Evolutionary conservation across 1,140 invertebrate genomes (phyloP).

Genomic region (Drosophila repletoides): DNA sequence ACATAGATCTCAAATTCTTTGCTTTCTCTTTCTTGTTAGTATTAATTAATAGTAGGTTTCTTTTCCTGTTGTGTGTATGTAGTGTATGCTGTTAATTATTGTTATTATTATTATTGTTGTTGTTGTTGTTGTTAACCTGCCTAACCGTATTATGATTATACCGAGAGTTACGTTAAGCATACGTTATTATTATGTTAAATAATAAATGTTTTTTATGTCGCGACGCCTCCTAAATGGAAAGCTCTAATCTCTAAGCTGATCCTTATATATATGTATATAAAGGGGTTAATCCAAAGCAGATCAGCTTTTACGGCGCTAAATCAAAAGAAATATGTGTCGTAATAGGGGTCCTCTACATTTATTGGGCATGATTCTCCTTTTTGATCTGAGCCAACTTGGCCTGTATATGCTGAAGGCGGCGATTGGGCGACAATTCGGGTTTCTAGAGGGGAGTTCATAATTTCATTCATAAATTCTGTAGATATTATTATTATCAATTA

Average conservation of each 20-base stretch:
- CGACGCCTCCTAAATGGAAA: conserved; percentile 1
- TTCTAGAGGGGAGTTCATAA: conserved; percentile 48
- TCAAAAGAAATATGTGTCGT: conserved; percentile 21
- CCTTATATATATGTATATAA: conserved; percentile 33
- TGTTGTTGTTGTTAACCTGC: conserved; percentile 67
- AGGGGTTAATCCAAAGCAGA: conserved; percentile 29
- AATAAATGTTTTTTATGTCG: conserved; percentile 44
- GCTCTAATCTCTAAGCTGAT: conserved; percentile 23
- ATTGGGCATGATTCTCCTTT: conserved; percentile 76
- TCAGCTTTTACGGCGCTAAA: conserved; percentile 19
- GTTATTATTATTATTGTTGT: conserved; percentile 67
- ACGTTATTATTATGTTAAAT: conserved; percentile 61
- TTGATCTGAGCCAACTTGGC: conserved; percentile 79
- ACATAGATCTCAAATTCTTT: conserved; percentile 33
- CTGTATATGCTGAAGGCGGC: conserved; percentile 75
- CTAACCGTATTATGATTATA: conserved; percentile 64
- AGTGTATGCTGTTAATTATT: conserved; percentile 67
- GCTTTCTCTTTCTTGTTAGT: conserved; percentile 28
- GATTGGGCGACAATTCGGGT: conserved; percentile 77
- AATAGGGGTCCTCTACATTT: conserved; percentile 12
- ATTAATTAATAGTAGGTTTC: conserved; percentile 43
- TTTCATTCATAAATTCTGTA: background rate
- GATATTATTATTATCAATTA: background rate
- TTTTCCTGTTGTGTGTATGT: conserved; percentile 24
- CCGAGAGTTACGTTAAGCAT: conserved; percentile 59